Conservation (phyloP, 2,797 vertebrate species). For the Sebastes diaconus region DNA sequence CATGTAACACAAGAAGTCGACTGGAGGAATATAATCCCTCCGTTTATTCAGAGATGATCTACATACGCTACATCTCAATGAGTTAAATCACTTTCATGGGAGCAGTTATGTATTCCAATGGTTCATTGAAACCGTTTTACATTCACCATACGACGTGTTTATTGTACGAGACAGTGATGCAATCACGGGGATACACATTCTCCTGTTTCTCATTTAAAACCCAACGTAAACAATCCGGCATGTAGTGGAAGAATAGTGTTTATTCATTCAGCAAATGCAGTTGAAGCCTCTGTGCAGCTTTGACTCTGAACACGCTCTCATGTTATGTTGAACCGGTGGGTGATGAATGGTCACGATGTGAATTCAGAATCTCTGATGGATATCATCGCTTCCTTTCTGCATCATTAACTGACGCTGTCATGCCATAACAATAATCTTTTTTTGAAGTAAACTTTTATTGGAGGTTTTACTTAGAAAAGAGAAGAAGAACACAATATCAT, state of each 20-base stretch:
- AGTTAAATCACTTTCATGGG: background rate
- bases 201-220: constrained; percentile 21
- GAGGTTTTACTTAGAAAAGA: background rate
- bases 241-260: background rate
- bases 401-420: background rate
- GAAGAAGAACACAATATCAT: background rate
- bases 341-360: background rate
- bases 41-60: background rate
- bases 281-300: background rate
- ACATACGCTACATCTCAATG: background rate
- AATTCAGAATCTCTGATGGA: background rate
- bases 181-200: background rate
- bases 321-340: background rate
- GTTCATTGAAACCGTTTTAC: constrained; percentile 16
- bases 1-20: background rate
- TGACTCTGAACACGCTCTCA: background rate
- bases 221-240: background rate
- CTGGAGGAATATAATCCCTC: background rate
- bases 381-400: background rate
- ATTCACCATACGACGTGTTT: constrained; percentile 5
- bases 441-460: background rate
- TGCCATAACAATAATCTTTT: background rate
- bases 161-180: background rate
- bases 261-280: background rate
- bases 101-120: background rate